Evolutionary conservation across 2,797 vertebrate genomes (phyloP).

Genomic region (Petrocephalus sullivani): DNA sequence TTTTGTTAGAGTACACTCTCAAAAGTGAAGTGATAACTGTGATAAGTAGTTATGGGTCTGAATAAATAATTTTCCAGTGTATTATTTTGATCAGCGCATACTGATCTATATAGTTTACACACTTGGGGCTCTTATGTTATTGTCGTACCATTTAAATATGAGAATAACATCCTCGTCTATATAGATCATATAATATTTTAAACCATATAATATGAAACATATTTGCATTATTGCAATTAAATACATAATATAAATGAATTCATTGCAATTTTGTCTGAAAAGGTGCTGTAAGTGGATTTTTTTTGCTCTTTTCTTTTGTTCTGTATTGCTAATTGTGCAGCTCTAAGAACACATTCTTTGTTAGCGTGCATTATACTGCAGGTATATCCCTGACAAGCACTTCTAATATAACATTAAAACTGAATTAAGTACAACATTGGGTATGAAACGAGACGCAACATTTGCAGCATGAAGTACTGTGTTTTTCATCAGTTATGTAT

Average conservation of each 20-base stretch:
- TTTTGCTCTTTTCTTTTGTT: neutral
- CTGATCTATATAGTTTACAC: neutral
- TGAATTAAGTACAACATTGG: neutral
- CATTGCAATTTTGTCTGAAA: slow-evolving; percentile 9
- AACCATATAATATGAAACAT: neutral
- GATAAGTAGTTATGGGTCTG: neutral
- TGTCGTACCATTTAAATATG: slow-evolving; percentile 5
- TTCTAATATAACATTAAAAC: neutral
- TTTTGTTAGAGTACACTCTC: neutral
- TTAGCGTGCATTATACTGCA: slow-evolving; percentile 6
- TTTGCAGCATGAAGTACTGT: neutral
- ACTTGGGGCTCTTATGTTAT: neutral
- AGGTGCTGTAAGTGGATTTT: slow-evolving; percentile 4
- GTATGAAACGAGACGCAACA: neutral
- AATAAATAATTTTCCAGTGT: neutral
- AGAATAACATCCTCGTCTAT: neutral
- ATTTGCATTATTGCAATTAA: slow-evolving; percentile 6
- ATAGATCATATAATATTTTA: neutral
- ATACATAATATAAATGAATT: slow-evolving; percentile 9
- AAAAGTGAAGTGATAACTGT: neutral
- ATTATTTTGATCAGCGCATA: slow-evolving; percentile 2
- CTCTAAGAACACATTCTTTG: neutral
- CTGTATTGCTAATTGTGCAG: slow-evolving; percentile 3
- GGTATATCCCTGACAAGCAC: neutral
- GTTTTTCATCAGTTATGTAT: slow-evolving; percentile 8